Evolutionary conservation across 2,797 vertebrate genomes (phyloP).

Genomic region (Aphelocoma californica): DNA sequence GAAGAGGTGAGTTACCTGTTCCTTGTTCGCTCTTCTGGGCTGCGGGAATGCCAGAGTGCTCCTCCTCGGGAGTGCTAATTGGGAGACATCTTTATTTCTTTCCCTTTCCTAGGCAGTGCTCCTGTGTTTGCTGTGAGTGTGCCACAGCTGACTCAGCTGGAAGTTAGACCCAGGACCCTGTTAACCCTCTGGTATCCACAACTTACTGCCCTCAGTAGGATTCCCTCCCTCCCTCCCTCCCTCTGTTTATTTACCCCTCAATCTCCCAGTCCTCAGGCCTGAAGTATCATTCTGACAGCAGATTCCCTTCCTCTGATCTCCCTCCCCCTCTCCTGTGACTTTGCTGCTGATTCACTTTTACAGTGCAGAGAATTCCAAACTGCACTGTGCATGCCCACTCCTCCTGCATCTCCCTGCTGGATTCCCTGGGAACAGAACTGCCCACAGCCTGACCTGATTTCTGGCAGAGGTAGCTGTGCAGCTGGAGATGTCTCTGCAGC

Average conservation of each 20-base stretch:
- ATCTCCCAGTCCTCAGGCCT: background rate
- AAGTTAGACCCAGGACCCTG: background rate
- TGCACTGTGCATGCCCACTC: background rate
- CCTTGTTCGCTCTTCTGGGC: background rate
- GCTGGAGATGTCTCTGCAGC: constrained; percentile 20
- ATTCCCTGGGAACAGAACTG: constrained; percentile 17
- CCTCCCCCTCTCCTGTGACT: constrained; percentile 16
- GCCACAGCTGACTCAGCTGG: background rate
- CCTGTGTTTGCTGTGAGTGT: background rate
- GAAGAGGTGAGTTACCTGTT: constrained; percentile 83
- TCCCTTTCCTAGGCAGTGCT: background rate
- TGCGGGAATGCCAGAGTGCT: background rate
- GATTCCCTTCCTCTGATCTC: background rate
- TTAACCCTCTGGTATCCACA: background rate
- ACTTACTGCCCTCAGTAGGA: background rate
- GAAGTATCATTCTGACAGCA: background rate
- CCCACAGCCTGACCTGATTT: constrained; percentile 48
- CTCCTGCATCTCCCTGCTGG: background rate
- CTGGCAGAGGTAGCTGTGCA: constrained; percentile 5
- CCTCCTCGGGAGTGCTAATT: background rate
- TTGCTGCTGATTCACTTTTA: constrained; percentile 53
- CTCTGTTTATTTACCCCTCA: background rate
- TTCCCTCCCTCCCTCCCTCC: background rate
- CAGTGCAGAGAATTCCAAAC: background rate
- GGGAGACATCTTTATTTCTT: background rate